These are phyloP conservation scores for Caenorhabditis elegans DNA, from an alignment of 1,140 invertebrate species.

Conservation along the genomic window DNA sequence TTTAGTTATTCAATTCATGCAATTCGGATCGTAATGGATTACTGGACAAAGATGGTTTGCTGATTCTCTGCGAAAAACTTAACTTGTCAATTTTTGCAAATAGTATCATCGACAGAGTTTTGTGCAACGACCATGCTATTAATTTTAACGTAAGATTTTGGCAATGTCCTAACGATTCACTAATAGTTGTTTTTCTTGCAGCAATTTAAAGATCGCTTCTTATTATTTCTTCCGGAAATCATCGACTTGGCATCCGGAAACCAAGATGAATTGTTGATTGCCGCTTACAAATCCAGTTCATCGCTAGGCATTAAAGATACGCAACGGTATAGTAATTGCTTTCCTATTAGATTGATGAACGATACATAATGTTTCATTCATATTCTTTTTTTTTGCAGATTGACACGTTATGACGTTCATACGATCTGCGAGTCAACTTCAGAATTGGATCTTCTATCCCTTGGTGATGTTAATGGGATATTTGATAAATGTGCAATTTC, in stretches of 20 bases:
- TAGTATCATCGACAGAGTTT: constrained; percentile 32
- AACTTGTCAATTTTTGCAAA: constrained; percentile 17
- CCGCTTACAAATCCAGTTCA: constrained; percentile 22
- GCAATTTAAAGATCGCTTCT: constrained; percentile 44
- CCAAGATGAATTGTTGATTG: constrained; percentile 26
- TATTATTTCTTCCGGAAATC: constrained; percentile 44
- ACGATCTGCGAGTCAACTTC: constrained; percentile 38
- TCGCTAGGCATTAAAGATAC: constrained; percentile 33
- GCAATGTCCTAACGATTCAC: background rate
- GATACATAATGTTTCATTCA: background rate
- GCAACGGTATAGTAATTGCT: constrained; percentile 30
- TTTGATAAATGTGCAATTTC: constrained; percentile 29
- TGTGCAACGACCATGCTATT: constrained; percentile 19
- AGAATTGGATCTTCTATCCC: constrained; percentile 30
- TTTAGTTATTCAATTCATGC: constrained; percentile 37
- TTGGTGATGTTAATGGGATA: constrained; percentile 37
- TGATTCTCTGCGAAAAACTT: background rate
- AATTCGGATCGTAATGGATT: constrained; percentile 22
- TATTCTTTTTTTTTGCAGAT: background rate
- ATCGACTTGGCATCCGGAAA: constrained; percentile 43
- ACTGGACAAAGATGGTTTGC: constrained; percentile 26
- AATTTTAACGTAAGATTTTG: constrained; percentile 33
- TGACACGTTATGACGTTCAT: constrained; percentile 39
- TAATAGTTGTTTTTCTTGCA: background rate
- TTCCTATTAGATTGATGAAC: constrained; percentile 18